Conservation (phyloP, 2,888 invertebrate species). For the Beris morrisii region DNA sequence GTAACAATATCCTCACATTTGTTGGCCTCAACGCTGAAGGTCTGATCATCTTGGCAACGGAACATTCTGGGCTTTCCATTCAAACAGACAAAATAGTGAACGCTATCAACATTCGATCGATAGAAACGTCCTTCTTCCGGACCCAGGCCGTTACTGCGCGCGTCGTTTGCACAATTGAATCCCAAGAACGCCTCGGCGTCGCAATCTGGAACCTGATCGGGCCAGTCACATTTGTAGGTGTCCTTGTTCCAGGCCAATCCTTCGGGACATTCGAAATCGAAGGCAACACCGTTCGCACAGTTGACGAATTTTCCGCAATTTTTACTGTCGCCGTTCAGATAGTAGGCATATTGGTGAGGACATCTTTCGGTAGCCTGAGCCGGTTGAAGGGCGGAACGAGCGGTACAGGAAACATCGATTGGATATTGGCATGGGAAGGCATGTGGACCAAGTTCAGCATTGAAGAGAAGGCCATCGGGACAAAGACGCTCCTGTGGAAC, state of each 20-base stretch:
- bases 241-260: slow-evolving; percentile 77
- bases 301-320: slow-evolving; percentile 81
- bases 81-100: slow-evolving; percentile 78
- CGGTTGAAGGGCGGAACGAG: slow-evolving; percentile 64
- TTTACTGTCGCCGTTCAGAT: slow-evolving; percentile 65
- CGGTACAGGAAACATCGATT: slow-evolving; percentile 75
- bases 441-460: slow-evolving; percentile 67
- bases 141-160: slow-evolving; percentile 50
- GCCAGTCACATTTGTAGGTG: slow-evolving; percentile 82
- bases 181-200: slow-evolving; percentile 78
- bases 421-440: slow-evolving; percentile 83
- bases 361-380: slow-evolving; percentile 71
- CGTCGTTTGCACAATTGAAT: slow-evolving; percentile 74
- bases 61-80: slow-evolving; percentile 72
- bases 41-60: slow-evolving; percentile 74
- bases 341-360: slow-evolving; percentile 83
- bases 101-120: slow-evolving; percentile 61
- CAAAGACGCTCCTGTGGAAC: slow-evolving; percentile 74
- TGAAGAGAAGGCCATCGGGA: slow-evolving; percentile 80
- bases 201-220: slow-evolving; percentile 78
- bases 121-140: slow-evolving; percentile 47
- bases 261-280: slow-evolving; percentile 76
- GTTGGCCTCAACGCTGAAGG: slow-evolving; percentile 73
- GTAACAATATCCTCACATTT: slow-evolving; percentile 78
- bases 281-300: slow-evolving; percentile 77